Base-by-base conservation (phyloP, 2,888 invertebrate genomes). In the Nysson spinosus region DNA sequence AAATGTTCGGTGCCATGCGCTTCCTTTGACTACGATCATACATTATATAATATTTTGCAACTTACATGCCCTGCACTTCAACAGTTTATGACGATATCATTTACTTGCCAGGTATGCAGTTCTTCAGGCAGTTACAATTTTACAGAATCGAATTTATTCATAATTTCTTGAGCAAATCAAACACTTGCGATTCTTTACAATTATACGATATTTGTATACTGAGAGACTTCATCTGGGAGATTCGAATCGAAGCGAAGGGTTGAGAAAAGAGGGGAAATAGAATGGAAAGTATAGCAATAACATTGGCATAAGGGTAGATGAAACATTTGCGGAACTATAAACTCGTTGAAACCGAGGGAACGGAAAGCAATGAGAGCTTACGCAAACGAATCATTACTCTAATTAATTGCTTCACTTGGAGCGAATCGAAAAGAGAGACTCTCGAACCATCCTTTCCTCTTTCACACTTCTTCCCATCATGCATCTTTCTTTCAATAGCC, bases 361-460 rank as follows among this genome's bases (percentile, higher is more conserved):
- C 66, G 69, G 72, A 63, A 64, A 69, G 75, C 72, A 75, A 69
- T 69, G 72, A 63, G 66, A 69, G 75, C 72, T 75, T 73, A 67
- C 72, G 66, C 69, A 75, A 75, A 79, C 78, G 75, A 79, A 79
- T 81, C 75, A 79, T 82, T 80, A 77, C 78, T 73, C 73, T 80
- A 81, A 81, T 82, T 81, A 81, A 81, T 82, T 80, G 81, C 64
- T 54, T 57, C 56, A 52, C 35, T 26, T 34, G 58, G 32, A 24
- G 55, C 34, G 22, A 39, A 50, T 58, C 58, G 51, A 52, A 65
- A 72, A 63, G 60, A 57, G 65, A 72, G 65, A 72, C 62, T 62
- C 16, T n/a, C 17, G 26, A 37, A 52, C 56, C 40, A 32, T 52
- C 46, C 28, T 19, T 40, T 26, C 20, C 22, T 19, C 24, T 39